Conservation (phyloP, 2,113 vertebrate species). For the Hydrochoerus hydrochaeris region DNA sequence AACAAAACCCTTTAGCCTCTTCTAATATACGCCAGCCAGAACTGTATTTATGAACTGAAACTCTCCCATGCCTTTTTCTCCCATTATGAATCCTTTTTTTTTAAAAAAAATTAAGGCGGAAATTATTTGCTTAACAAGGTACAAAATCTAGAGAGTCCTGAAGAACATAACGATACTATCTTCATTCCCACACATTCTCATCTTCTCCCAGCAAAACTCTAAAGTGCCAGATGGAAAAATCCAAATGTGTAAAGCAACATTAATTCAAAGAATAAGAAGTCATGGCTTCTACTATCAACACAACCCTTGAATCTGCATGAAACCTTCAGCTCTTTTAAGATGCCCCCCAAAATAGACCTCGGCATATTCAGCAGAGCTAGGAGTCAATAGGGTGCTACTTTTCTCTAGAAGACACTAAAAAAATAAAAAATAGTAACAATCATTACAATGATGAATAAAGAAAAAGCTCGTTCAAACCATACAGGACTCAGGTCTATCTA, state of each 20-base stretch:
- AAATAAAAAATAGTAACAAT: neutral
- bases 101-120: slow-evolving; percentile 48
- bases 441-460: neutral
- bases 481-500: neutral
- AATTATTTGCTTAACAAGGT: slow-evolving; percentile 59
- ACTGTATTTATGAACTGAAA: slow-evolving; percentile 71
- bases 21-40: slow-evolving; percentile 75
- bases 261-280: neutral
- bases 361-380: slow-evolving; percentile 17
- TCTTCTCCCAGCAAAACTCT: slow-evolving; percentile 63
- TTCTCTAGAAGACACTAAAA: slow-evolving; percentile 48
- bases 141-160: slow-evolving; percentile 55
- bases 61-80: slow-evolving; percentile 73
- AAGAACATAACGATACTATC: slow-evolving; percentile 44
- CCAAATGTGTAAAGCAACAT: slow-evolving; percentile 23
- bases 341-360: slow-evolving; percentile 5
- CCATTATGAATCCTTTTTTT: slow-evolving; percentile 49
- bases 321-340: slow-evolving; percentile 32
- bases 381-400: slow-evolving; percentile 40
- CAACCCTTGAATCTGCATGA: neutral
- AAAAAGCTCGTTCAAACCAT: slow-evolving; percentile 41
- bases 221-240: slow-evolving; percentile 36
- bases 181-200: slow-evolving; percentile 56
- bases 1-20: slow-evolving; percentile 82
- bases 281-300: neutral